Conservation (phyloP, 2,797 vertebrate genomes). For the Acanthiza pusilla region DNA sequence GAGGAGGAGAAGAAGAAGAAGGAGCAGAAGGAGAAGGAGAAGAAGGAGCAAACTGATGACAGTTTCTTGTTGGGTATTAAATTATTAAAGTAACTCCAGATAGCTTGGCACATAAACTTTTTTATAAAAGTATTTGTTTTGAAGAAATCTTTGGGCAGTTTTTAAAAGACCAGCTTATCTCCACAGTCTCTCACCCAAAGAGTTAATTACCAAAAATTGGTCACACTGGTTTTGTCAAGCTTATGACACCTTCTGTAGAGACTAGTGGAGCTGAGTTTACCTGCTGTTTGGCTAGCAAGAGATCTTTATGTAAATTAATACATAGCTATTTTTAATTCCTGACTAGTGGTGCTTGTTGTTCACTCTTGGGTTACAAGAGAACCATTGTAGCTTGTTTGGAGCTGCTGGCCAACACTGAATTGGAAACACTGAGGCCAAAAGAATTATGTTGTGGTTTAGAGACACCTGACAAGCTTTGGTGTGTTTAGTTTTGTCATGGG, state of each 20-base stretch:
- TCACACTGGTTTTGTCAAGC: conserved; percentile 17
- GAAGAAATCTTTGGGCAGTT: conserved; percentile 59
- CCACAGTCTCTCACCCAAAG: conserved; percentile 53
- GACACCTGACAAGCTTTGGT: background rate
- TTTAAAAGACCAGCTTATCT: conserved; percentile 48
- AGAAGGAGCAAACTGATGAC: conserved; percentile 78
- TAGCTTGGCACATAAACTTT: conserved; percentile 61
- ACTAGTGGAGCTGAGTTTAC: conserved; percentile 8
- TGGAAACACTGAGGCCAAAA: conserved; percentile 24
- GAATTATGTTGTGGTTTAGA: background rate
- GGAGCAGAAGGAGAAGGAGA: conserved; percentile 76
- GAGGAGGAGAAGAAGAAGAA: conserved; percentile 72
- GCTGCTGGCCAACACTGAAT: background rate
- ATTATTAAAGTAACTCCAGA: conserved; percentile 70
- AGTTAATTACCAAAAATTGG: conserved; percentile 39
- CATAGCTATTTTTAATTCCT: background rate
- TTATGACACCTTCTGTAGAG: background rate
- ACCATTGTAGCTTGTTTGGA: background rate
- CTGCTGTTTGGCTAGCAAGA: conserved; percentile 19
- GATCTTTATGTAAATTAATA: background rate
- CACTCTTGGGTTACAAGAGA: background rate
- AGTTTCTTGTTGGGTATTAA: conserved; percentile 55
- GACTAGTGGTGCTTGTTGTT: conserved; percentile 13
- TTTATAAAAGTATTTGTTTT: conserved; percentile 64
- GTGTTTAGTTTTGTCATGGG: background rate